Base-by-base conservation (phyloP, 2,888 invertebrate species). In the Agrotis puta region DNA sequence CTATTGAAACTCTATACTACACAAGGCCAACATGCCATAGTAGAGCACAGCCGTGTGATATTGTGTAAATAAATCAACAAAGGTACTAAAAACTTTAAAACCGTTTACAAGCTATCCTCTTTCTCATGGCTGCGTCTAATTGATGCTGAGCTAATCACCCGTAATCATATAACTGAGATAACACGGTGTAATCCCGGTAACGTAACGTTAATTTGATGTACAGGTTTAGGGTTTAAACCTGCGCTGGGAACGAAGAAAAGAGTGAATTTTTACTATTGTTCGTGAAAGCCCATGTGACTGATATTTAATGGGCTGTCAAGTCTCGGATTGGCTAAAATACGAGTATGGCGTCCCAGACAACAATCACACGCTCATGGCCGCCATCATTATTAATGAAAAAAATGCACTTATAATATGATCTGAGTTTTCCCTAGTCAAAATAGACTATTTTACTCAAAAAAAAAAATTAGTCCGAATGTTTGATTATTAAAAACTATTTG, bases 121-220 rank as follows among this genome's bases (percentile, higher is more conserved):
- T 72, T 81, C 77, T 58, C 71, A 81, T 64, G 61, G 64, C 14
- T 45, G 64, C 48, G 51, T 57, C 47, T 77, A 71, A 80, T 77
- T 63, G 50, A 57, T 24, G 33, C 18, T 54, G 43, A 68, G 43
- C 16, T 33, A 39, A 65, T 83, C 39, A 65, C 16, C 43, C n/a
- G 56, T 69, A 64, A 78, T 65, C 47, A 53, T 45, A 54, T 11
- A n/a, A n/a, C 27, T 64, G 27, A 45, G 11, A 45, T 58, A 65
- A 45, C 22, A 50, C 43, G 14, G 20, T 45, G 6, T 2, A 2
- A 14, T 18, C 43, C 57, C 22, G 13, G 14, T 24, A 24, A 33
- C 27, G 18, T 56, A 77, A 74, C 59, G 48, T 70, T 77, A 57
- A 4, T 24, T 57, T 51, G 7, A 20, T 20, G 18, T 64, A 33